Percentiles rank a stretch among this genome's conserved stretches.
Conservation (phyloP, 2,888 invertebrate genomes). For the Actias luna region DNA sequence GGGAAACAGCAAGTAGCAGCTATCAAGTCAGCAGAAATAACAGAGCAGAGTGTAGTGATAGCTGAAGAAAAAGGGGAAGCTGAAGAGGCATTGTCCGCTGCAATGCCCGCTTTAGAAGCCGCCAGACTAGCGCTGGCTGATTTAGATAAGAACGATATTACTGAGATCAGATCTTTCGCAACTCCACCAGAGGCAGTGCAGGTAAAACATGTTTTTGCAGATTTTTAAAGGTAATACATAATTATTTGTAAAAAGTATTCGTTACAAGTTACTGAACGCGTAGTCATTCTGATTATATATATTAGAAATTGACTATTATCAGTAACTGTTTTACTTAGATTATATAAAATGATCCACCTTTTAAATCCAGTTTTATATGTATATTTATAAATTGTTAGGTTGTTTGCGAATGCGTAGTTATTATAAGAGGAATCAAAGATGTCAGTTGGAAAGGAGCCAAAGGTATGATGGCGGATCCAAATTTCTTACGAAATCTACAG, state of each 20-base stretch:
- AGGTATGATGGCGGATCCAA: conserved; percentile 95
- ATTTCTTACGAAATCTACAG: conserved; percentile 89
- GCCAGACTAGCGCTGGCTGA: conserved; percentile 91
- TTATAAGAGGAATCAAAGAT: conserved; percentile 91
- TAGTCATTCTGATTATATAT: background rate
- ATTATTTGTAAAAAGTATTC: background rate
- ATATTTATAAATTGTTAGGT: conserved; percentile 52
- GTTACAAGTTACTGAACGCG: background rate
- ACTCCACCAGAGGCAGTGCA: conserved; percentile 96
- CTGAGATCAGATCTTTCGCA: conserved; percentile 95
- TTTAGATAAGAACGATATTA: conserved; percentile 94
- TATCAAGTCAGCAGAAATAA: conserved; percentile 90
- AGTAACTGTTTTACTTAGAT: background rate
- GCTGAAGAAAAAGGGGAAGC: conserved; percentile 92
- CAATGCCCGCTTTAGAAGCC: conserved; percentile 91
- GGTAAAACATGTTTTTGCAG: conserved; percentile 36
- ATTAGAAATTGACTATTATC: background rate
- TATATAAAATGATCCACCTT: background rate
- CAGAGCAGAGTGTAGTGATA: conserved; percentile 90
- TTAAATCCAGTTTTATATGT: background rate
- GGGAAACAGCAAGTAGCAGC: conserved; percentile 91
- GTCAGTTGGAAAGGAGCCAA: conserved; percentile 95
- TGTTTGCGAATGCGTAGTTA: conserved; percentile 94
- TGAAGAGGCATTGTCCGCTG: conserved; percentile 89
- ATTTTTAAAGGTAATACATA: background rate